Base-by-base conservation (phyloP, 2,113 vertebrate species). In the Dromiciops gliroides region DNA sequence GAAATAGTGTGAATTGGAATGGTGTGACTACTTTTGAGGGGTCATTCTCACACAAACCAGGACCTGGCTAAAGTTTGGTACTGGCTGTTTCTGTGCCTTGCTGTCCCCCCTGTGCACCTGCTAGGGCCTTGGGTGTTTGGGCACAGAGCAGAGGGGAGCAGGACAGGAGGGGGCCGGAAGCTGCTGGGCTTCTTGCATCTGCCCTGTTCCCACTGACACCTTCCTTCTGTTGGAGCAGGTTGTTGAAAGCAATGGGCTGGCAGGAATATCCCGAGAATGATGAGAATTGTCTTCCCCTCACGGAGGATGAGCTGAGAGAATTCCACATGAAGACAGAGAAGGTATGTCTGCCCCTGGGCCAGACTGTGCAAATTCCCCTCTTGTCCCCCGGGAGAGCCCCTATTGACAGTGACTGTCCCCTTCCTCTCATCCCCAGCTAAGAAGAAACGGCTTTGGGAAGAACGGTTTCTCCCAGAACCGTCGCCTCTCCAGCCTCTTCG, bases 181-280 rank as follows among this genome's bases (percentile, higher is more conserved):
- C 89, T 49, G 4, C 2, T 25, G n/a, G 31, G 19, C n/a, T 83
- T 49, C 37, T 89, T 28, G 49, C 28, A 26, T 49, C 37, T 89
- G 6, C 89, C 49, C 2, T 91, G 52, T 93, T 97, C 89, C 92
- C 88, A 48, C 7, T 53, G 2, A n/a, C 53, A 31, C 51, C 14
- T 0, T 96, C 60, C 67, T 95, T 97, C 50, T 90, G 51, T 8
- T 92, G 12, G 49, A 44, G 88, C 95, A 99, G 99, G 98, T 99
- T 99, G 98, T 97, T 99, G 98, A 99, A 99, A 99, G 99, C 99
- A 98, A 99, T 99, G 99, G 99, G 99, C 97, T 99, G 99, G 99
- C 99, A 99, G 98, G 99, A 99, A 95, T 99, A 99, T 97, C 99
- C 99, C 96, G 99, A 99, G 98, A 99, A 99, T n/a, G 99, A 99